Evolutionary conservation across 35 echinoderm and acorn worm species (phyloP).

Genomic region (Hemicentrotus pulcherrimus): DNA sequence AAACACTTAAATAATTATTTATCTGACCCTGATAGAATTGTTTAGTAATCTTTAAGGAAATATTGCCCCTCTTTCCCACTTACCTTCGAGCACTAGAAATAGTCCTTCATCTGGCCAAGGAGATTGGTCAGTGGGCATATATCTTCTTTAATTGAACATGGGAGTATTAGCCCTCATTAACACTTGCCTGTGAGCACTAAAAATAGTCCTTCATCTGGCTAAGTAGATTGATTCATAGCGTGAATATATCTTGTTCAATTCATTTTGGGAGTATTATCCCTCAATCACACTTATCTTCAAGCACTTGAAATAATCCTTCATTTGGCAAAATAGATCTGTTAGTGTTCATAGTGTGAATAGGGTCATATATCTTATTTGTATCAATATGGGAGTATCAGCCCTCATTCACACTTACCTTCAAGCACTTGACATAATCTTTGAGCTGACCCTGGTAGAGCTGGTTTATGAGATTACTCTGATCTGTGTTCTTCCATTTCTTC

Average conservation of each 20-base stretch:
- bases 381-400: no score
- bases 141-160: neutral
- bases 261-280: no score
- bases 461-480: conserved; percentile 87
- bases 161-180: no score
- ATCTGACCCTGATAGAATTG: no score
- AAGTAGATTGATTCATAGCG: neutral
- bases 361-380: neutral
- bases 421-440: conserved; percentile 99
- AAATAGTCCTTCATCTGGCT: conserved; percentile 95
- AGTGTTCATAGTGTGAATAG: conserved; percentile 37
- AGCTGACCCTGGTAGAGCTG: conserved; percentile 92
- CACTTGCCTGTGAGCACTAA: conserved; percentile 83
- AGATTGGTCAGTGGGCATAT: conserved; percentile 54
- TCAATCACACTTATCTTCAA: conserved; percentile 60
- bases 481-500: conserved; percentile 94
- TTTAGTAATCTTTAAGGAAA: no score
- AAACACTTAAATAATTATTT: no score
- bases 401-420: conserved; percentile 66
- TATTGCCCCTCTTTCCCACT: neutral
- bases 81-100: conserved; percentile 92
- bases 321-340: conserved; percentile 59
- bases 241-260: neutral
- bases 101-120: conserved; percentile 82
- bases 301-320: conserved; percentile 98